Percentiles rank a stretch among this genome's conserved stretches.
phyloP scores from a whole-genome alignment of 2,797 vertebrate species.

The Poeciliopsis gracilis region DNA sequence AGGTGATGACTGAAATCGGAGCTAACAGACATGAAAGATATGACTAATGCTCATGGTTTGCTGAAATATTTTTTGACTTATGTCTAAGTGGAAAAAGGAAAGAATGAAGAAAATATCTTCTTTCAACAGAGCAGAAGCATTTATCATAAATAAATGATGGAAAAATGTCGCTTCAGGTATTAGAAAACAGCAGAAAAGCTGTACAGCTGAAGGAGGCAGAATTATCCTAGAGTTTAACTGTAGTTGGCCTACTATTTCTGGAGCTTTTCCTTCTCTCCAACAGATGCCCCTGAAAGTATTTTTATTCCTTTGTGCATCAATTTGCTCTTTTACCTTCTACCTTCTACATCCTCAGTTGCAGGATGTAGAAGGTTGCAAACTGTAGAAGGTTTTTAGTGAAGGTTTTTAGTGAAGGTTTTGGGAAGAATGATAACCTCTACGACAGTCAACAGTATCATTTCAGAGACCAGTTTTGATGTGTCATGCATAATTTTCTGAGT shows the following conservation, averaged over 20 bases:
- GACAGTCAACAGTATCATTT: neutral
- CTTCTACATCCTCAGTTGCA: too few species aligned
- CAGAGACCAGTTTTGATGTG: neutral
- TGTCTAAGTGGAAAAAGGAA: constrained; percentile 22
- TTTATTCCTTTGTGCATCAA: neutral
- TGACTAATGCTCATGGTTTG: constrained; percentile 30
- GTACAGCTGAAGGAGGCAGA: constrained; percentile 17
- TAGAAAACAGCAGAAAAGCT: constrained; percentile 13
- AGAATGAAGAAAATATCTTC: constrained; percentile 8
- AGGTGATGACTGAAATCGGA: constrained; percentile 27
- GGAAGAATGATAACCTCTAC: neutral
- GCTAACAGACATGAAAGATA: constrained; percentile 24
- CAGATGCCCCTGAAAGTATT: neutral
- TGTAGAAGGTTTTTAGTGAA: neutral
- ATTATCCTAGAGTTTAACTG: neutral
- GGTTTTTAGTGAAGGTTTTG: neutral
- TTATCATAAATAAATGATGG: constrained; percentile 35
- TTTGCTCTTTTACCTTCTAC: too few species aligned
- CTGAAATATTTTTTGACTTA: constrained; percentile 26
- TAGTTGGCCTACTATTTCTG: neutral
- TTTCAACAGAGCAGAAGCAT: neutral
- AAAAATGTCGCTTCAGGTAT: constrained; percentile 22
- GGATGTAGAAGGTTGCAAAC: constrained; percentile 39
- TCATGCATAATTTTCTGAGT: neutral
- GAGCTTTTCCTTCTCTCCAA: neutral